Evolutionary conservation across 2,888 invertebrate genomes (phyloP).

Genomic region (Drosophila ezoana): DNA sequence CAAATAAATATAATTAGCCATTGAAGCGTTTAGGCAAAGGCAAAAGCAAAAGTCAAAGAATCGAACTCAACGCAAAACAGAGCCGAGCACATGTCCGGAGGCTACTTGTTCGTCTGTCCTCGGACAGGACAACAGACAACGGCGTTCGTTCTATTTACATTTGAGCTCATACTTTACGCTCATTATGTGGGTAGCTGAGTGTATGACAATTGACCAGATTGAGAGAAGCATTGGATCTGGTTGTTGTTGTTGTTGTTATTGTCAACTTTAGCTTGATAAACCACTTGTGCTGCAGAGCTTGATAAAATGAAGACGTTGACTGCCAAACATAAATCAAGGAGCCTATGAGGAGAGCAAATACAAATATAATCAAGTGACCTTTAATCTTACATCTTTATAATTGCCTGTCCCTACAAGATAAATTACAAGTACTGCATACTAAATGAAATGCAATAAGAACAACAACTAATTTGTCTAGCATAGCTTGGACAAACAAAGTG

Average conservation of each 20-base stretch:
- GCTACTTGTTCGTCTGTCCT: constrained; percentile 28
- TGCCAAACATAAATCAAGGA: constrained; percentile 25
- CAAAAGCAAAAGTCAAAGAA: constrained; percentile 46
- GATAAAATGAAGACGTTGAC: constrained; percentile 18
- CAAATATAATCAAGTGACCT: constrained; percentile 13
- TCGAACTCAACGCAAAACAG: constrained; percentile 27
- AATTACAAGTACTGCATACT: constrained; percentile 5
- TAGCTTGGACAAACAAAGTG: not conserved
- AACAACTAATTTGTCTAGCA: constrained; percentile 4
- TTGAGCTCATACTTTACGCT: constrained; percentile 38
- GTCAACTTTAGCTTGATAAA: constrained; percentile 21
- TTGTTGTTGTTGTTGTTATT: constrained; percentile 3
- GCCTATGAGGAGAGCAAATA: constrained; percentile 1
- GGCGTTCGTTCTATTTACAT: constrained; percentile 33
- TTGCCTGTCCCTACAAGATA: constrained; percentile 4
- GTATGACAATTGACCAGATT: constrained; percentile 20
- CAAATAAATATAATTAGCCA: constrained; percentile 65
- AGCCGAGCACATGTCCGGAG: constrained; percentile 34
- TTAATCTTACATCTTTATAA: not conserved
- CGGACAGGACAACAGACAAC: constrained; percentile 15
- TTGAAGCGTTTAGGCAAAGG: constrained; percentile 45
- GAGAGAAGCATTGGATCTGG: constrained; percentile 3
- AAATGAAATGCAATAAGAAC: constrained; percentile 16
- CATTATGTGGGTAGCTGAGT: constrained; percentile 13
- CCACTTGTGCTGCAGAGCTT: constrained; percentile 9